phyloP scores from a whole-genome alignment of 1,140 invertebrate species.

The Phymastichus coffea region DNA sequence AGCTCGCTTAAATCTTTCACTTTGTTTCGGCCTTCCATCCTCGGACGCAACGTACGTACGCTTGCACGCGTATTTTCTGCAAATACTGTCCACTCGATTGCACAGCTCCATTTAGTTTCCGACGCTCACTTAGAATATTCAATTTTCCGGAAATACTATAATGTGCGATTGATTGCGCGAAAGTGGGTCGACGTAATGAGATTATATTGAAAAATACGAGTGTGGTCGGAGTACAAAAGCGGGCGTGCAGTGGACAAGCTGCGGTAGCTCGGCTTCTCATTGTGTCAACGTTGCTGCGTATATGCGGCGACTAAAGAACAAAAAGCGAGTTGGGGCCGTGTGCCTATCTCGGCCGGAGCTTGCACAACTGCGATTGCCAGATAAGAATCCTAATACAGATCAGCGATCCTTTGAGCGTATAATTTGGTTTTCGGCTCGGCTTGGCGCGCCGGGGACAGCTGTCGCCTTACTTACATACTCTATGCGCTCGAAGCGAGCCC shows the following conservation, averaged over 20 bases:
- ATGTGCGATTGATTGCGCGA: too few species aligned
- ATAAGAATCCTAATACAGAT: slow-evolving; percentile 57
- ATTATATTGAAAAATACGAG: not conserved
- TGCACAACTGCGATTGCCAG: slow-evolving; percentile 32
- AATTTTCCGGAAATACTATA: too few species aligned
- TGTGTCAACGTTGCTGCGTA: not conserved
- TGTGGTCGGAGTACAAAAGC: not conserved
- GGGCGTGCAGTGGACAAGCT: not conserved
- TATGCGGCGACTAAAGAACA: not conserved
- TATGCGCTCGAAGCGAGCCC: not conserved
- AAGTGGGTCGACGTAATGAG: not conserved
- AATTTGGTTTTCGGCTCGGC: slow-evolving; percentile 55
- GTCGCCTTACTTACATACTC: slow-evolving; percentile 43
- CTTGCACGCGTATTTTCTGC: too few species aligned
- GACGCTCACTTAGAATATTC: too few species aligned
- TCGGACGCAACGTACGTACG: too few species aligned
- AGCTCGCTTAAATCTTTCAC: not conserved
- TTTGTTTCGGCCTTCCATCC: not conserved
- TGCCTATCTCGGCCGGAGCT: slow-evolving; percentile 30
- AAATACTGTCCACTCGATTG: too few species aligned
- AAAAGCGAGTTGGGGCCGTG: not conserved
- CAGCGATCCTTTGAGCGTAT: slow-evolving; percentile 52
- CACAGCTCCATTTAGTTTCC: too few species aligned
- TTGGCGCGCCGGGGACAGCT: slow-evolving; percentile 53
- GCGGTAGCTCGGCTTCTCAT: not conserved